Percentiles rank a stretch among this genome's conserved stretches.
phyloP scores from a whole-genome alignment of 2,797 vertebrate genomes.

The Leptatherina wallacei region DNA sequence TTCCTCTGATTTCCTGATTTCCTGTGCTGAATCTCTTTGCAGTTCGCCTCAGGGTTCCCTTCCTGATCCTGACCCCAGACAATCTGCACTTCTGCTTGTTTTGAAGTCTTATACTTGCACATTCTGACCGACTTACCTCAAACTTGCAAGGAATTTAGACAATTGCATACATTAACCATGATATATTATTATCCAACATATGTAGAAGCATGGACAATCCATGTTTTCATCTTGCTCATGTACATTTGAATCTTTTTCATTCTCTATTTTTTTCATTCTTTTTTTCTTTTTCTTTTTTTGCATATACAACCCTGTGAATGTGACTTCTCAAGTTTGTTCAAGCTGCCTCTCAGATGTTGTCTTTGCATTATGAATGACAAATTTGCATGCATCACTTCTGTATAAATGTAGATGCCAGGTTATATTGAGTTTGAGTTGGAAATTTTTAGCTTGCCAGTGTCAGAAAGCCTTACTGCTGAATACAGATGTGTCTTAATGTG shows the following conservation, averaged over 20 bases:
- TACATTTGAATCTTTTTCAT: slow-evolving; percentile 15
- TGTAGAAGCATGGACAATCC: neutral
- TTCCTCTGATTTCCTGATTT: slow-evolving; percentile 41
- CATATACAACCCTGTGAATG: slow-evolving; percentile 23
- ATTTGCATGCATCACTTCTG: slow-evolving; percentile 55
- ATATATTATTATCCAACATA: slow-evolving; percentile 4
- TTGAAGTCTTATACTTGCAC: slow-evolving; percentile 9
- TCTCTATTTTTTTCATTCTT: neutral
- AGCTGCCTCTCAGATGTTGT: slow-evolving; percentile 25
- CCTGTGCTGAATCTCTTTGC: slow-evolving; percentile 37
- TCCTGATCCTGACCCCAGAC: slow-evolving; percentile 26
- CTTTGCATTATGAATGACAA: slow-evolving; percentile 53
- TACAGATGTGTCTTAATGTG: slow-evolving; percentile 60
- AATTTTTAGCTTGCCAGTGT: slow-evolving; percentile 53
- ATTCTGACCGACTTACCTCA: slow-evolving; percentile 1
- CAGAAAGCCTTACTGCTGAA: slow-evolving; percentile 45
- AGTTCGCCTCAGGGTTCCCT: slow-evolving; percentile 35
- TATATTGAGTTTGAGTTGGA: slow-evolving; percentile 40
- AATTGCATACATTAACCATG: slow-evolving; percentile 2
- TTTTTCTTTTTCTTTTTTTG: slow-evolving; percentile 21
- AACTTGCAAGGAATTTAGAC: neutral
- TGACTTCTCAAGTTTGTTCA: slow-evolving; percentile 35
- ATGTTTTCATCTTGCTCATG: slow-evolving; percentile 3
- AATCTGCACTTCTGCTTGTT: slow-evolving; percentile 19
- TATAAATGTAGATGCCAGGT: slow-evolving; percentile 49